Conservation (phyloP, 2,888 invertebrate species). For the Drosophila villosipedis region DNA sequence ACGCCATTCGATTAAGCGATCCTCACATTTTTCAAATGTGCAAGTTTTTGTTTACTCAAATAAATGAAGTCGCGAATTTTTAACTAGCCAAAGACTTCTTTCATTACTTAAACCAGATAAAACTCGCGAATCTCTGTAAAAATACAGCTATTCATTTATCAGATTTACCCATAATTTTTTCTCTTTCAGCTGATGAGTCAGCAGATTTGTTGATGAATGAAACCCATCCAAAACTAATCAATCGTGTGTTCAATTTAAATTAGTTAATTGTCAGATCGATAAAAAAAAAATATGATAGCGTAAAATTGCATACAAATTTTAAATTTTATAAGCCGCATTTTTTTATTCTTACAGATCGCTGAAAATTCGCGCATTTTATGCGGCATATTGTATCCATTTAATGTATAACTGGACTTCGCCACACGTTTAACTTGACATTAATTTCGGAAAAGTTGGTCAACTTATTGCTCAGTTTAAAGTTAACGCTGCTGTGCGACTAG, state of each 20-base stretch:
- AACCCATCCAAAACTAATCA: not conserved
- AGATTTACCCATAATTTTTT: not conserved
- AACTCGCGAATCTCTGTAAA: not conserved
- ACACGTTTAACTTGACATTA: slow-evolving; percentile 50
- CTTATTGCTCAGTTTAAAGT: slow-evolving; percentile 37
- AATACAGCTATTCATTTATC: not conserved
- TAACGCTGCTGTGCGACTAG: slow-evolving; percentile 6
- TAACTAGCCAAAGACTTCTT: not conserved
- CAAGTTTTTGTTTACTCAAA: not conserved
- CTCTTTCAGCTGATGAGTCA: not conserved
- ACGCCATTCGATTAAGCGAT: not conserved
- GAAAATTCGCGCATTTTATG: not conserved
- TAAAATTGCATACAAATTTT: not conserved
- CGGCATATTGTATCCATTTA: not conserved
- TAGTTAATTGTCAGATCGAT: not conserved
- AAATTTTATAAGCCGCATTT: not conserved
- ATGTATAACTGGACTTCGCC: not conserved
- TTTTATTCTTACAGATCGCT: not conserved
- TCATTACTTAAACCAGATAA: not conserved
- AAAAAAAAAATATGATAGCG: not conserved
- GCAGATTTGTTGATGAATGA: not conserved
- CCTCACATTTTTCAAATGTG: not conserved
- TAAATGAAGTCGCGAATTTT: not conserved
- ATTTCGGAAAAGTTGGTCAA: slow-evolving; percentile 42
- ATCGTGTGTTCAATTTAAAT: not conserved